Conservation (phyloP, 2,888 invertebrate genomes). For the Netelia melanura region DNA sequence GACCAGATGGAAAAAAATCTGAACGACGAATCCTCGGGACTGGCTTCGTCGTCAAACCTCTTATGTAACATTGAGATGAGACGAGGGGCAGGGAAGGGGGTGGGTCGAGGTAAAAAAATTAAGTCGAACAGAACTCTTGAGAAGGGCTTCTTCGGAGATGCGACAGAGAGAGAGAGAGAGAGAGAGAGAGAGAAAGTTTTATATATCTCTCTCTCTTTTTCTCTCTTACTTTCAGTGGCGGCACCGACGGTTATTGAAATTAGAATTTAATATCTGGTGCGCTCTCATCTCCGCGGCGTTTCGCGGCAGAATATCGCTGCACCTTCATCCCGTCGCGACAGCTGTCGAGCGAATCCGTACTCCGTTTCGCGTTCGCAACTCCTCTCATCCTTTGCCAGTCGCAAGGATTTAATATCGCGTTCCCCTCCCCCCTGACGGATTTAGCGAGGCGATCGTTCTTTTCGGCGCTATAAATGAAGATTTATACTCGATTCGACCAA, state of each 20-base stretch:
- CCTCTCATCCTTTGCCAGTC: background rate
- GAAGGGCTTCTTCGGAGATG: conserved; percentile 23
- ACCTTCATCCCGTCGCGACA: conserved; percentile 26
- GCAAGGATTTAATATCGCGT: conserved; percentile 1
- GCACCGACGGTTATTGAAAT: conserved; percentile 58
- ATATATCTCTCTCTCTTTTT: background rate
- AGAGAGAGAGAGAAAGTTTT: conserved; percentile 15
- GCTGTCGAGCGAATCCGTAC: conserved; percentile 45
- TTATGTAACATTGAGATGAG: conserved; percentile 42
- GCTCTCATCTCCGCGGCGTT: conserved; percentile 11
- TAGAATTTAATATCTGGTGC: conserved; percentile 66
- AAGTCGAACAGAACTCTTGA: conserved; percentile 5
- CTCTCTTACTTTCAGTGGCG: conserved; percentile 1
- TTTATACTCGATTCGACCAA: too few species aligned
- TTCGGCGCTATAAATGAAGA: too few species aligned
- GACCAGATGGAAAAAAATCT: too few species aligned
- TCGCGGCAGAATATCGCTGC: conserved; percentile 41
- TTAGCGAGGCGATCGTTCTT: too few species aligned
- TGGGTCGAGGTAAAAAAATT: conserved; percentile 4
- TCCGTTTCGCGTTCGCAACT: conserved; percentile 29
- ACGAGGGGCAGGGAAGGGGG: background rate
- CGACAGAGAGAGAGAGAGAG: background rate
- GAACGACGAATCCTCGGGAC: too few species aligned
- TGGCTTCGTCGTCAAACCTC: conserved; percentile 2
- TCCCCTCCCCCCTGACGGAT: too few species aligned